Conservation (phyloP, 2,888 invertebrate species). For the Drosophila parthenogenetica region DNA sequence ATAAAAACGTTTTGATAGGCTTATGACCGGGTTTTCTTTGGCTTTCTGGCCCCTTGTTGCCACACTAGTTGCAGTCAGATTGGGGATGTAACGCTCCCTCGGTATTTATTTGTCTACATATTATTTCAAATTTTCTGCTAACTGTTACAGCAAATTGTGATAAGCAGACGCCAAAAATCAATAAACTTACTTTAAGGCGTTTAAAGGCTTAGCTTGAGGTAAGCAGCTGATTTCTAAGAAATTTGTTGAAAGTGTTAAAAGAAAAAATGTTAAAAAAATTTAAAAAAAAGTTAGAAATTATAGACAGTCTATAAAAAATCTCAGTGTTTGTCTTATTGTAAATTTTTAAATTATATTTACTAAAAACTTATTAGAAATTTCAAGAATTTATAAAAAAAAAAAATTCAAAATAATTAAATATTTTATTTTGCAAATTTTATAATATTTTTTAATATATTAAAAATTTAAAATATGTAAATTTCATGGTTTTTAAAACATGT, state of each 20-base stretch:
- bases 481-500: too few species aligned
- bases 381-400: too few species aligned
- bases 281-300: neutral
- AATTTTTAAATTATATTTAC: too few species aligned
- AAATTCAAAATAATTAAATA: too few species aligned
- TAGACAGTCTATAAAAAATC: too few species aligned
- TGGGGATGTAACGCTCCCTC: constrained; percentile 1
- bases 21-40: constrained; percentile 59
- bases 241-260: too few species aligned
- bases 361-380: too few species aligned
- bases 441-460: too few species aligned
- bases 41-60: constrained; percentile 26
- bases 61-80: constrained; percentile 37
- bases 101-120: constrained; percentile 53
- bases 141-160: constrained; percentile 62
- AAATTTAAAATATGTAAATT: too few species aligned
- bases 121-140: constrained; percentile 66
- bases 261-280: neutral
- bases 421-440: too few species aligned
- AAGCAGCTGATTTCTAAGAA: neutral
- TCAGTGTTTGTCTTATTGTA: too few species aligned
- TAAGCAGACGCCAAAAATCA: constrained; percentile 47
- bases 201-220: constrained; percentile 10
- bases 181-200: constrained; percentile 19
- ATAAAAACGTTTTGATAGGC: constrained; percentile 78